Evolutionary conservation across 2,113 vertebrate genomes (phyloP), one percentile per base, ranked within the genome.

Genomic region (Isichthys henryi): DNA sequence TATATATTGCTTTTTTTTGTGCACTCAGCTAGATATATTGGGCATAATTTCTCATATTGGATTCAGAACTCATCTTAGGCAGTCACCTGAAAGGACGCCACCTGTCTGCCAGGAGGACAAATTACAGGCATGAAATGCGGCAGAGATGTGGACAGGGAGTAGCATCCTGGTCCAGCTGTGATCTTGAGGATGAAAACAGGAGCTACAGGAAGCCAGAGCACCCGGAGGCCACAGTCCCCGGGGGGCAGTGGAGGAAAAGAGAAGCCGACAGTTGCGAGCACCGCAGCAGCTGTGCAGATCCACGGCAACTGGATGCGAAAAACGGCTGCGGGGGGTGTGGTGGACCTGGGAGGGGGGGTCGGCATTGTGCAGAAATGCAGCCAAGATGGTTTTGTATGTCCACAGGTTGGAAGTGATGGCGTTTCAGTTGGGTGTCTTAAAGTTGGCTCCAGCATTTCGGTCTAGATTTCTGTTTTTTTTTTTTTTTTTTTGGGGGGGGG

Each of bases 241-340:
- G 27, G n/a, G 45, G 62, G 52, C 39, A 85, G 82, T 87, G 70
- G 82, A 82, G 19, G 62, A 88, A 39, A 86, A 50, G 83, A 83
- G 87, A 89, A 56, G 43, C 83, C 70, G 56, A 91, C 93, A 93
- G 94, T 93, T 94, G 94, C 88, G 92, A 89, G 92, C 52, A 5
- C 91, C 88, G 88, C 92, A 93, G 94, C 94, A 95, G 94, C 93
- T 95, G 93, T 91, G 92, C 90, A 91, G 88, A 89, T 91, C 94
- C 91, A 94, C 92, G 92, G 92, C 91, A 94, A 93, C 91, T 92
- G 92, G 91, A 93, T 92, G 93, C 92, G 92, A 92, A 93, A 92
- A 93, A 94, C 91, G 92, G 88, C 90, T 92, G 90, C 66, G 88
- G 91, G 91, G 92, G 90, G 85, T 52, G 85, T 3, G 17, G 85